Evolutionary conservation across 2,888 invertebrate species (phyloP).

Genomic region (Tridacna gigas): DNA sequence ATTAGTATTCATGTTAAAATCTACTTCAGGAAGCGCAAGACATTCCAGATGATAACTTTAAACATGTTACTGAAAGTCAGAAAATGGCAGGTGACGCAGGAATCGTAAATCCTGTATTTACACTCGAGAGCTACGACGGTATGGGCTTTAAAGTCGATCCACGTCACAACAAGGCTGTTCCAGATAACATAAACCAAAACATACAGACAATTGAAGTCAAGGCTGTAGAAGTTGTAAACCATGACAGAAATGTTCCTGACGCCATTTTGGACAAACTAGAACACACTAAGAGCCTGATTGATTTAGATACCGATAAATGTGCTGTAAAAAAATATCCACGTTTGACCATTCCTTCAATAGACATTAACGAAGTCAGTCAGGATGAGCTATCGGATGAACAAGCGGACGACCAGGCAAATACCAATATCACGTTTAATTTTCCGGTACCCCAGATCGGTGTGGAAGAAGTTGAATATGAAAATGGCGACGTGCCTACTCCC

Average conservation of each 20-base stretch:
- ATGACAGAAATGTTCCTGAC: too few species aligned
- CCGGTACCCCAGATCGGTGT: slow-evolving; percentile 35
- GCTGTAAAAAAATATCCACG: too few species aligned
- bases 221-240: neutral
- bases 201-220: neutral
- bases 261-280: too few species aligned
- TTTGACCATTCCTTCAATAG: slow-evolving; percentile 7
- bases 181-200: neutral
- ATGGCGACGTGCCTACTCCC: slow-evolving; percentile 36
- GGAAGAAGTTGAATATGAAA: slow-evolving; percentile 31
- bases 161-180: neutral
- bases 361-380: slow-evolving; percentile 14
- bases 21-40: neutral
- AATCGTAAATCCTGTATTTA: slow-evolving; percentile 2
- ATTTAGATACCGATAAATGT: too few species aligned
- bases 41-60: neutral
- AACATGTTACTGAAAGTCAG: neutral
- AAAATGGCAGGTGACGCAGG: neutral
- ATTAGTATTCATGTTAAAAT: neutral
- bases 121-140: neutral
- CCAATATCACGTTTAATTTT: slow-evolving; percentile 42
- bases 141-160: neutral
- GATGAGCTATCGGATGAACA: neutral
- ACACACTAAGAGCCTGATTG: too few species aligned
- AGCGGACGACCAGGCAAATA: slow-evolving; percentile 7